Evolutionary conservation across 2,797 vertebrate species (phyloP).

Genomic region (Poecilia wingei): DNA sequence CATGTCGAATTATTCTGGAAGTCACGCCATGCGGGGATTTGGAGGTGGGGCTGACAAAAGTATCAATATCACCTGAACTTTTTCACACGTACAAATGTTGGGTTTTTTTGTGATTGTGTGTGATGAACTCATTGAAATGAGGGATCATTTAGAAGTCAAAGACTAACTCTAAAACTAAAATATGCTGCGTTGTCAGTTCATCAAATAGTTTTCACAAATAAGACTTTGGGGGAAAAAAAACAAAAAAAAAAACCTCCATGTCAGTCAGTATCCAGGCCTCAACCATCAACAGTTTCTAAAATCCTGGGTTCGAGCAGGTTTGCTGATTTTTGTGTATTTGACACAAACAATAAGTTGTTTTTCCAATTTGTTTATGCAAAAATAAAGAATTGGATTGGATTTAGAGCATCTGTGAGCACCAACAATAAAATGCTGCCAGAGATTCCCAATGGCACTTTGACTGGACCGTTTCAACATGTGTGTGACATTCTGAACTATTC

Average conservation of each 20-base stretch:
- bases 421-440: not conserved
- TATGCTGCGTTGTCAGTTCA: not conserved
- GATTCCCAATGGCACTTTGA: not conserved
- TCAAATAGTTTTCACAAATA: not conserved
- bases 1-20: constrained; percentile 19
- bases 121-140: not conserved
- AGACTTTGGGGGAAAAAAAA: not conserved
- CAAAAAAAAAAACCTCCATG: not conserved
- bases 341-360: not conserved
- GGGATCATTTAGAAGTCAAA: not conserved
- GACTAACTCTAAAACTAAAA: not conserved
- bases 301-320: not conserved
- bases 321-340: not conserved
- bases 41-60: not conserved
- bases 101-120: not conserved
- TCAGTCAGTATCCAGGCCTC: not conserved
- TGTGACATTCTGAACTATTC: not conserved
- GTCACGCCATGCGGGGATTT: constrained; percentile 16
- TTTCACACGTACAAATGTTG: not conserved
- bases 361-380: too few relatives aligned
- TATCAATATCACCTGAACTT: not conserved
- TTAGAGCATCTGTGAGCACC: not conserved
- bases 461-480: not conserved
- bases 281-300: not conserved
- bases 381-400: not conserved